A percentile compares a stretch with the other conserved stretches of the same genome.
Evolutionary conservation across 2,797 vertebrate genomes (phyloP).

Genomic region (Galago senegalensis): DNA sequence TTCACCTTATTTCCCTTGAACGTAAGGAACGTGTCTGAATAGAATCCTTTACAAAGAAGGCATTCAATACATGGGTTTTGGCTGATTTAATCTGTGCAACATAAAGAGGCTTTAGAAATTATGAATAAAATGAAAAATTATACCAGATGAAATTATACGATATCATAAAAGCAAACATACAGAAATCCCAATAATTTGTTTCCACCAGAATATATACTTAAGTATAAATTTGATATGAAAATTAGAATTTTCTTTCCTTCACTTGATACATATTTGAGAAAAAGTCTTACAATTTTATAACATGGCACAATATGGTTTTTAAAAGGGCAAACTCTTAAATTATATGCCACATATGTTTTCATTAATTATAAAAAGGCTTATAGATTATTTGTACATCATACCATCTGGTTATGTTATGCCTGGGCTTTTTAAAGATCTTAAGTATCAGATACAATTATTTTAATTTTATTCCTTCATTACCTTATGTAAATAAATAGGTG

Average conservation of each 20-base stretch:
- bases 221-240: slow-evolving; percentile 18
- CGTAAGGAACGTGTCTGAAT: neutral
- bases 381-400: neutral
- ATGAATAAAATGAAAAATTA: slow-evolving; percentile 12
- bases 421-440: slow-evolving; percentile 55
- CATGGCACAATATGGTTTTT: neutral
- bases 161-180: slow-evolving; percentile 30
- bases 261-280: neutral
- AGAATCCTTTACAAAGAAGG: slow-evolving; percentile 25
- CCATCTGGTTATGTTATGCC: neutral
- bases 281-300: slow-evolving; percentile 45
- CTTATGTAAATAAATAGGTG: slow-evolving; percentile 34
- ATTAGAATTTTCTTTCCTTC: slow-evolving; percentile 30
- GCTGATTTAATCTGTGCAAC: neutral
- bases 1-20: neutral
- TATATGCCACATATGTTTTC: neutral
- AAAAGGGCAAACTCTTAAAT: slow-evolving; percentile 5
- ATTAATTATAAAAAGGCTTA: neutral
- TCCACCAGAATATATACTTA: neutral
- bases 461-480: slow-evolving; percentile 38
- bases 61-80: neutral
- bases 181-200: neutral
- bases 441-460: slow-evolving; percentile 35
- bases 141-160: neutral
- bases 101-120: neutral